Percentiles rank a stretch among this genome's conserved stretches.
Evolutionary conservation across 2,797 vertebrate genomes (phyloP).

Genomic region (Sebastes hubbsi): DNA sequence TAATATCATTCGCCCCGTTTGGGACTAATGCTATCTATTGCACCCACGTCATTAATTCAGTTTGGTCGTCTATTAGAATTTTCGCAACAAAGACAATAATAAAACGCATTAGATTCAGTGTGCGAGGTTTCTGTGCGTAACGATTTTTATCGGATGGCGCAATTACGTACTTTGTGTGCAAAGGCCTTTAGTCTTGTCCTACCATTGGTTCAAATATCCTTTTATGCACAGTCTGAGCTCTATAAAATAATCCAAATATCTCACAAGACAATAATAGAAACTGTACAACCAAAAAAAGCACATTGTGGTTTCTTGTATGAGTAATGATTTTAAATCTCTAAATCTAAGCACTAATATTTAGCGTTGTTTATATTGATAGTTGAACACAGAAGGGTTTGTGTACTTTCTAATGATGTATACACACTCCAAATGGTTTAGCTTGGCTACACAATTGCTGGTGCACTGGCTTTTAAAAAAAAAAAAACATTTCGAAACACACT

Average conservation of each 20-base stretch:
- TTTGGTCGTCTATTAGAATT: too few species aligned
- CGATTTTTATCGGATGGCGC: too few species aligned
- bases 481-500: background rate
- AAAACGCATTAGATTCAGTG: background rate
- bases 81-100: too few species aligned
- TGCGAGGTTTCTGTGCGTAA: too few species aligned
- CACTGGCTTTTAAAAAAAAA: background rate
- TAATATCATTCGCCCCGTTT: too few species aligned
- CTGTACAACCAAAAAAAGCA: background rate
- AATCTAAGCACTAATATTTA: background rate
- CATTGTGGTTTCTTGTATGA: background rate
- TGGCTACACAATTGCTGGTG: background rate
- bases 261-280: background rate
- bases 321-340: background rate
- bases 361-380: background rate
- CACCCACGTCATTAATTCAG: too few species aligned
- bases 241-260: background rate
- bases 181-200: background rate
- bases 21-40: too few species aligned
- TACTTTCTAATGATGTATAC: slow-evolving; percentile 23
- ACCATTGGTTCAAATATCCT: background rate
- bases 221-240: background rate
- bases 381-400: background rate
- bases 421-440: background rate
- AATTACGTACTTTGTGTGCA: too few species aligned